These are phyloP conservation scores for Equus quagga DNA, from an alignment of 2,113 vertebrate genomes.

Conservation along the genomic window DNA sequence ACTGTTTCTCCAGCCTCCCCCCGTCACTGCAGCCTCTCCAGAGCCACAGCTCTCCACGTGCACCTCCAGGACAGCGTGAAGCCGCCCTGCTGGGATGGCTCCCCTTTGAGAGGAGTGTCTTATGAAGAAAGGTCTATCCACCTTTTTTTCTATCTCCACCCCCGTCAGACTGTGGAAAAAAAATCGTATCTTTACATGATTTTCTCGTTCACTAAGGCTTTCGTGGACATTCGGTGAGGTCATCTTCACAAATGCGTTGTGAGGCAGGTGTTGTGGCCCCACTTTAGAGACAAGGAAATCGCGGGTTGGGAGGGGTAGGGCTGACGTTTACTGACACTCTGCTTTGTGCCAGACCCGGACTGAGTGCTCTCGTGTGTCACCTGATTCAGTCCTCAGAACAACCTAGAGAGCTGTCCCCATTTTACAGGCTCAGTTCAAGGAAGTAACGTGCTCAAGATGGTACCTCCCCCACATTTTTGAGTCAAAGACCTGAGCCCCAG, in stretches of 20 bases:
- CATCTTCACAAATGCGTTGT: not conserved
- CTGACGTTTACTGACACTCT: not conserved
- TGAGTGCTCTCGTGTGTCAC: not conserved
- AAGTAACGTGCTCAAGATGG: not conserved
- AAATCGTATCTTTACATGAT: not conserved
- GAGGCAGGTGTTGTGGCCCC: not conserved
- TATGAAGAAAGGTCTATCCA: not conserved
- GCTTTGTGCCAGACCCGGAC: not conserved
- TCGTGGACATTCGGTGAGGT: not conserved
- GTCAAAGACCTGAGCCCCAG: not conserved
- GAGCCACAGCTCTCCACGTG: not conserved
- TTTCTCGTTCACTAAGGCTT: not conserved
- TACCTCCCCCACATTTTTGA: not conserved
- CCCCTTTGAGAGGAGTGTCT: not conserved
- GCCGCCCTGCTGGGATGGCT: too few species aligned
- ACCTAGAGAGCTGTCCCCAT: not conserved
- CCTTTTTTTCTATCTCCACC: not conserved
- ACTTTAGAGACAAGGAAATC: not conserved
- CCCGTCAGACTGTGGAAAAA: not conserved
- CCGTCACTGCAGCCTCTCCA: not conserved
- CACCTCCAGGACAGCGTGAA: rapidly evolving
- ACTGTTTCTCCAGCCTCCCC: not conserved
- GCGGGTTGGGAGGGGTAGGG: not conserved
- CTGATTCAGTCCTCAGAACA: not conserved
- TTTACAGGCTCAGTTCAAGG: not conserved